Conservation (phyloP, 2,113 vertebrate species). For the Boleophthalmus pectinirostris region DNA sequence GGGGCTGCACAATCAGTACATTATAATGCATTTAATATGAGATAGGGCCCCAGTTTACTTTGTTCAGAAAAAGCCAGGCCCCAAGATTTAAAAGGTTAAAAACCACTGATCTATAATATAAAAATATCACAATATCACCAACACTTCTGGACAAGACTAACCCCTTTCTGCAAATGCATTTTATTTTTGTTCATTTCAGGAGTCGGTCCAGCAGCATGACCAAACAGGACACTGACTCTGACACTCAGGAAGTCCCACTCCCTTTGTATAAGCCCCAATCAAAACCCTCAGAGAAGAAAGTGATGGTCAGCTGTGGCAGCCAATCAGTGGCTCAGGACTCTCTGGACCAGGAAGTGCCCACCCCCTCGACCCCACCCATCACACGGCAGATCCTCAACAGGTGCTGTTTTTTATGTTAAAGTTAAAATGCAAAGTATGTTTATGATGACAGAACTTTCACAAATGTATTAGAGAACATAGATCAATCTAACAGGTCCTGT, state of each 20-base stretch:
- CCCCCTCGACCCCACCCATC: constrained; percentile 67
- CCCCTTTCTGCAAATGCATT: no score
- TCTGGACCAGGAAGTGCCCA: constrained; percentile 80
- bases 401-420: constrained; percentile 10
- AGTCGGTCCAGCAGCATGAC: constrained; percentile 93
- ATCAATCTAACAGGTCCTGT: no score
- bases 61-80: no score
- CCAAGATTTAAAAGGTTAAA: no score
- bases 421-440: background rate
- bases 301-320: constrained; percentile 79
- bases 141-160: no score
- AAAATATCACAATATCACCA: no score
- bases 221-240: constrained; percentile 93
- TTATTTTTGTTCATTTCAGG: constrained; percentile 74
- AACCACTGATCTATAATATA: no score
- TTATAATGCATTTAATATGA: no score
- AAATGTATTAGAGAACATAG: no score
- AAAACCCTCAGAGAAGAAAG: constrained; percentile 86
- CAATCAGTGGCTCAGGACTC: constrained; percentile 79
- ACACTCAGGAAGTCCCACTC: constrained; percentile 86
- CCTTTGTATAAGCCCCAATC: constrained; percentile 77
- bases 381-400: constrained; percentile 88
- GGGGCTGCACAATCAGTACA: no score
- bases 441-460: no score
- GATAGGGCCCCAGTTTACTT: no score